These are phyloP conservation scores for Aegypius monachus DNA, from an alignment of 2,113 vertebrate species.

Conservation along the genomic window DNA sequence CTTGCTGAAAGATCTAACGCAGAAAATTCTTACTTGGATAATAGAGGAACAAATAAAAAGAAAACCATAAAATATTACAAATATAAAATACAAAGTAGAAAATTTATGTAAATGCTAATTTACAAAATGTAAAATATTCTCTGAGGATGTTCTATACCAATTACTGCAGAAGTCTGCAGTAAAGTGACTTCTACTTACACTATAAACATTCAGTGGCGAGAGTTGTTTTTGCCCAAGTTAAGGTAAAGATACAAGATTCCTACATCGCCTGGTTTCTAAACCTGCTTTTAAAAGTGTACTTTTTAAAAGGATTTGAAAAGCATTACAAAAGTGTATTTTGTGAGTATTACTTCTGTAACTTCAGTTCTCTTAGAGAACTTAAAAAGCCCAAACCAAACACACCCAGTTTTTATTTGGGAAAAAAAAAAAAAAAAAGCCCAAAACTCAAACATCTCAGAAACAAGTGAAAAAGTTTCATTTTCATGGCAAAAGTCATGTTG, in stretches of 20 bases:
- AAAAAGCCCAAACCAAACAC: neutral
- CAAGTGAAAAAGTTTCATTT: neutral
- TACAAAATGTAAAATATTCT: neutral
- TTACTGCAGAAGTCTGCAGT: neutral
- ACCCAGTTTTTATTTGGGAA: neutral
- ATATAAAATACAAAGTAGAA: neutral
- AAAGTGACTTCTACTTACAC: neutral
- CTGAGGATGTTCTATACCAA: neutral
- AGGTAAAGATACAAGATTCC: neutral
- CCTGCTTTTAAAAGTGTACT: neutral
- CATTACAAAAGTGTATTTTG: neutral
- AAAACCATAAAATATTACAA: neutral
- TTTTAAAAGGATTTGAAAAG: neutral
- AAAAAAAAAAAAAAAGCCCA: neutral
- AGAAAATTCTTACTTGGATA: neutral
- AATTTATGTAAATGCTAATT: neutral
- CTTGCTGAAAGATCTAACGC: neutral
- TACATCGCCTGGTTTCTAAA: neutral
- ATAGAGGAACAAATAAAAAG: neutral
- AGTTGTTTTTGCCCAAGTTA: neutral
- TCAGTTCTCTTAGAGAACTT: neutral
- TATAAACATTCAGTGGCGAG: neutral
- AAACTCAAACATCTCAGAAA: neutral
- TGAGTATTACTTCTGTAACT: neutral
- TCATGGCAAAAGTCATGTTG: neutral